Evolutionary conservation across 2,113 vertebrate species (phyloP), one percentile per base, ranked within the genome.

Genomic region (Onychostruthus taczanowskii): DNA sequence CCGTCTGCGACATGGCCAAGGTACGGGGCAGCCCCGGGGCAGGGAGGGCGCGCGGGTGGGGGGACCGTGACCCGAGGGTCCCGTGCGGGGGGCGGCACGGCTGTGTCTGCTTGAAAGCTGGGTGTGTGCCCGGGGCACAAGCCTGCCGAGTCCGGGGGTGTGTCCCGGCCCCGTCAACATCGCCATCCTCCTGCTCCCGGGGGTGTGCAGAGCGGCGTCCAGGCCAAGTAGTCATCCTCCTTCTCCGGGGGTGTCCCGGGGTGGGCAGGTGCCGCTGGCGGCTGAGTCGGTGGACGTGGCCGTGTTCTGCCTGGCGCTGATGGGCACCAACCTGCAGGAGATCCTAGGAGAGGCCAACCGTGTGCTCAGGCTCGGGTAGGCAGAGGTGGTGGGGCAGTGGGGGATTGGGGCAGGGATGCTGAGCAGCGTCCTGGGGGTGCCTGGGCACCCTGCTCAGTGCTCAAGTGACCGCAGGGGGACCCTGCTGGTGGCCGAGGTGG

Each of bases 301-400:
- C 0, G 99, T 99, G 78, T 99, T 99, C 97, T 99, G 99, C 92
- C 98, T 99, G 41, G 99, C 99, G 1, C 98, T 99, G 87, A 99
- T 99, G 99, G 99, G 99, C 69, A 99, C 98, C 78, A 99, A 99
- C 91, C 98, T 99, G 80, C 84, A 89, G 30, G 99, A 99, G 88
- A 99, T 99, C 88, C 96, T 99, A 13, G 96, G 93, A 21, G 99
- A 99, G 93, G 99, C 99, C 78, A 99, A 98, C 95, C 97, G 99
- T 4, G 98, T 99, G n/a, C 97, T 99, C 75, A 98, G 98, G 79
- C 95, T 61, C 56, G 97, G 98, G 99, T 99, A 97, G 75, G 93
- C 41, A 24, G 17, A 12, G 55, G 6, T 0, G 19, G 30, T n/a
- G 62, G 61, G 39, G 39, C 28, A 5, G 0, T 1, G 52, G n/a